phyloP scores from a whole-genome alignment of 2,797 vertebrate genomes.

The Sebastes variabilis region DNA sequence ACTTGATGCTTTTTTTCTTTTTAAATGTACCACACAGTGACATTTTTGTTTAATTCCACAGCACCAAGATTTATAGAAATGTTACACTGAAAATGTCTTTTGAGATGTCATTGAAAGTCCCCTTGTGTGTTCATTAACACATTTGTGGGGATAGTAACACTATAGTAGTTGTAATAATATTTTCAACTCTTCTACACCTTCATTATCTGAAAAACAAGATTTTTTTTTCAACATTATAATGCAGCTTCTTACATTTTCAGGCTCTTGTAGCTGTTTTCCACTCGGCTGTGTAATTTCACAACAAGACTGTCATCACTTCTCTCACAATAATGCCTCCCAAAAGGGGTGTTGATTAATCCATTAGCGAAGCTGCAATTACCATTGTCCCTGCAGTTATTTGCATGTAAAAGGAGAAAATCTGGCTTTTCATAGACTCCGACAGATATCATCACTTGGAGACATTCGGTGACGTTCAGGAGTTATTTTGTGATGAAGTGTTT shows the following conservation, averaged over 20 bases:
- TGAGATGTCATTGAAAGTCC: neutral
- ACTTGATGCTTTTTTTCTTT: neutral
- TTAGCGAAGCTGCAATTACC: slow-evolving; percentile 45
- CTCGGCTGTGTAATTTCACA: slow-evolving; percentile 40
- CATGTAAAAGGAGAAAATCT: slow-evolving; percentile 25
- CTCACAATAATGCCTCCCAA: slow-evolving; percentile 32
- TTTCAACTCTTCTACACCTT: neutral
- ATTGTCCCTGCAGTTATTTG: slow-evolving; percentile 44
- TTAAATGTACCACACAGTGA: neutral
- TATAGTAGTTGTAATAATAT: neutral
- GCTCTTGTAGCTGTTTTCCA: neutral
- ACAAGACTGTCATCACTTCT: slow-evolving; percentile 34
- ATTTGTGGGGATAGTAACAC: neutral
- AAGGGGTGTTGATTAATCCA: slow-evolving; percentile 55
- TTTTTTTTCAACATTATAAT: neutral
- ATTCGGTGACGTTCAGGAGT: slow-evolving; percentile 18
- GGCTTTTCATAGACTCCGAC: slow-evolving; percentile 7
- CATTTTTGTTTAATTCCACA: neutral
- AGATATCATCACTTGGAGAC: slow-evolving; percentile 31
- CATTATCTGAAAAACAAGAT: neutral
- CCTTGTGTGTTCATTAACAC: neutral
- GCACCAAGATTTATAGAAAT: neutral
- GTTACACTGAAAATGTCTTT: neutral
- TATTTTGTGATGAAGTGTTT: slow-evolving; percentile 36
- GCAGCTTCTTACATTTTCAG: neutral